These are phyloP conservation scores for Carcharodon carcharias DNA, from an alignment of 2,797 vertebrate species.

Conservation along the genomic window DNA sequence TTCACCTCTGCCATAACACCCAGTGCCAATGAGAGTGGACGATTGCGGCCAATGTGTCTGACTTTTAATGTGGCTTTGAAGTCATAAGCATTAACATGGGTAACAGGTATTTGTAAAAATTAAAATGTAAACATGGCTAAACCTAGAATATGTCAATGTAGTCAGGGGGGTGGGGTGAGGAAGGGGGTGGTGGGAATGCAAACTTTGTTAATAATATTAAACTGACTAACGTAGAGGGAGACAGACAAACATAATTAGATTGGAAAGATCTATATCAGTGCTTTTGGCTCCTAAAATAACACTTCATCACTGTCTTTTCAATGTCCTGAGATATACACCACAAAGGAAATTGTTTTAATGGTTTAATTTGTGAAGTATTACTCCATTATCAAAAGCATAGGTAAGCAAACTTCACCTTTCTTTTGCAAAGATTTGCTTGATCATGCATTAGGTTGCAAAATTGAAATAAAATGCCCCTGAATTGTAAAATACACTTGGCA, in stretches of 20 bases:
- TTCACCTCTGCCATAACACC: too few species aligned
- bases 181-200: background rate
- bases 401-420: slow-evolving; percentile 5
- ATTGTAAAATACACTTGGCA: background rate
- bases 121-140: background rate
- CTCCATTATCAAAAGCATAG: background rate
- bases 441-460: background rate
- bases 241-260: background rate
- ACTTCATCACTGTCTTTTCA: background rate
- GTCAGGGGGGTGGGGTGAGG: too few species aligned
- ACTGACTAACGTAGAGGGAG: background rate
- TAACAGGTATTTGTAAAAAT: background rate
- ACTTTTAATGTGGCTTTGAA: too few species aligned
- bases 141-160: background rate
- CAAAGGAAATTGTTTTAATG: background rate
- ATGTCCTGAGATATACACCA: background rate
- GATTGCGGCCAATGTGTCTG: too few species aligned
- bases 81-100: background rate
- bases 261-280: background rate
- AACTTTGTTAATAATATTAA: background rate
- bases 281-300: background rate
- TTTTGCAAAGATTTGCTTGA: background rate
- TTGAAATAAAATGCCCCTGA: background rate
- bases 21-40: too few species aligned
- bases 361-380: background rate